Base-by-base conservation (phyloP, 2,113 vertebrate genomes). In the Scomber japonicus region DNA sequence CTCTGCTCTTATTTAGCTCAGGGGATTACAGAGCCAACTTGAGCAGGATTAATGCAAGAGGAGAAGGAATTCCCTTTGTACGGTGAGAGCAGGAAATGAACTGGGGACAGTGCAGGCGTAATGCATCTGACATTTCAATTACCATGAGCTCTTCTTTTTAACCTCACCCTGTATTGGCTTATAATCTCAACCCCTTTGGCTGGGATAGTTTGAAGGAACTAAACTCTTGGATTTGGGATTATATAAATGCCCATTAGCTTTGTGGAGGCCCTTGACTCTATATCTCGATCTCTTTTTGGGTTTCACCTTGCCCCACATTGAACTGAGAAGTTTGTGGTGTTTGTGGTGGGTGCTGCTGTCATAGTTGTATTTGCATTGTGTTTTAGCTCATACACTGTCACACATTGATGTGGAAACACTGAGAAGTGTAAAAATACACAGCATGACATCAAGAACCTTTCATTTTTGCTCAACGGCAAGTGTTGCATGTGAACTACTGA, bases 21-120 rank as follows among this genome's bases (percentile, higher is more conserved):
- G 75, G 30, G 87, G 90, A 93, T 94, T 94, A 93, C 75, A 40
- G 48, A 78, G 81, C 75, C 89, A 88, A 88, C 64, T 91, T 87
- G 78, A 84, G 84, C 79, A 13, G 91, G 89, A 92, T 93, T 93
- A 93, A 62, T 16, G 61, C 49, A 60, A 35, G 74, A 74, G 77
- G 63, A 80, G 71, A 81, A 91, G 74, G 84, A 89, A 87, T 89
- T 82, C 78, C 76, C 54, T 89, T 83, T 84, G 84, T 82, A 73
- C 70, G 65, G 62, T 59, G 48, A 83, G 77, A 78, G 71, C 63
- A 56, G 63, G 71, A 89, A 79, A 81, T 65, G 62, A 78, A 81
- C 63, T 35, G 35, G 76, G 78, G 69, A 74, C 50, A 30, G 49
- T 62, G 75, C 55, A 31, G 48, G 61, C 50, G 17, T 66, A 40